A percentile compares a stretch with the other conserved stretches of the same genome.
phyloP scores from a whole-genome alignment of 2,797 vertebrate species.

The Halcyon smyrnensis region DNA sequence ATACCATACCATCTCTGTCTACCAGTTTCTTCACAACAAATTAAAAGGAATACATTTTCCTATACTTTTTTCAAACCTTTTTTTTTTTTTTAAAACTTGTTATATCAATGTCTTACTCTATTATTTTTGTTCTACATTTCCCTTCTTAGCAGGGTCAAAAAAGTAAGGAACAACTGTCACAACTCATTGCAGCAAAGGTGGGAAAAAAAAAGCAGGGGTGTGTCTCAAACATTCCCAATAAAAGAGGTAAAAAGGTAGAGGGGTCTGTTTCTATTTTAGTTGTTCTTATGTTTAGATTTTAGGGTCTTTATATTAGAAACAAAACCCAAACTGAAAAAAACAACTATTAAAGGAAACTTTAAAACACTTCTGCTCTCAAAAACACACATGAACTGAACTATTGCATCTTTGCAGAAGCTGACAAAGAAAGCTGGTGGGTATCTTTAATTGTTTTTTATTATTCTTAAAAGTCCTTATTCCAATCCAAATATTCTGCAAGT shows the following conservation, averaged over 20 bases:
- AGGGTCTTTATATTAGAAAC: neutral
- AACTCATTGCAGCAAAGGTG: neutral
- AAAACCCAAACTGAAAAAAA: neutral
- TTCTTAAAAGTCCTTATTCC: neutral
- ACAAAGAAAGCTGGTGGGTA: neutral
- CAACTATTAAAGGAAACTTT: neutral
- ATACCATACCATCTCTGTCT: neutral
- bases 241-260: neutral
- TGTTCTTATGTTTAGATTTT: neutral
- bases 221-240: neutral
- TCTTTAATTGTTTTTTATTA: neutral
- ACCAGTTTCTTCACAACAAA: neutral
- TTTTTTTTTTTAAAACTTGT: neutral
- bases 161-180: neutral
- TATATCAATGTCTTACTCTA: neutral
- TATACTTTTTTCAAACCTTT: neutral
- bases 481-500: neutral
- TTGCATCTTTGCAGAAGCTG: neutral
- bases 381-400: neutral
- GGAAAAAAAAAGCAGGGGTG: fast-evolving
- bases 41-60: neutral
- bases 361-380: neutral
- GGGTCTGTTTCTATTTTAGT: neutral
- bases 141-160: neutral
- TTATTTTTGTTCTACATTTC: neutral